Evolutionary conservation across 92 coral and sea anemone species (phyloP).

Genomic region (Muricea muricata): DNA sequence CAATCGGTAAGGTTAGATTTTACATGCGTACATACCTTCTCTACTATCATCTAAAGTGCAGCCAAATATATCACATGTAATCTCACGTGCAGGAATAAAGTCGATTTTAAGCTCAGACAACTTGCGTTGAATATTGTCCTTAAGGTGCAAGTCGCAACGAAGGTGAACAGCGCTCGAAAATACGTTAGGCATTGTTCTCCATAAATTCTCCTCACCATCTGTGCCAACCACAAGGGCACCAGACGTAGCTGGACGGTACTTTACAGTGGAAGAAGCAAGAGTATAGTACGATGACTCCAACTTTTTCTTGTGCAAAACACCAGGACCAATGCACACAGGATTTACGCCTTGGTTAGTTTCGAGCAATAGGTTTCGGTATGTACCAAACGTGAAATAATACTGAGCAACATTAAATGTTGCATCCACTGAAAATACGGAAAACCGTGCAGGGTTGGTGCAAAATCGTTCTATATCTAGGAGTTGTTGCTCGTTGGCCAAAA

Average conservation of each 20-base stretch:
- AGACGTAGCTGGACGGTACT: neutral
- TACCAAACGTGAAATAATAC: constrained; percentile 58
- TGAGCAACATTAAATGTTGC: constrained; percentile 58
- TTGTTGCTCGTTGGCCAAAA: constrained; percentile 42
- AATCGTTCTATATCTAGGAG: constrained; percentile 53
- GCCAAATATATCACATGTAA: constrained; percentile 52
- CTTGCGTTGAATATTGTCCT: constrained; percentile 59
- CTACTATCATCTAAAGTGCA: constrained; percentile 6
- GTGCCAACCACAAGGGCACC: constrained; percentile 24
- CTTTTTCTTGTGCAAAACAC: constrained; percentile 60
- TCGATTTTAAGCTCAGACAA: constrained; percentile 42
- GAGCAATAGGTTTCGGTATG: constrained; percentile 55
- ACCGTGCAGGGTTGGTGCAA: constrained; percentile 54
- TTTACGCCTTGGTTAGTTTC: constrained; percentile 46
- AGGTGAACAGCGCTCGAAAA: constrained; percentile 40
- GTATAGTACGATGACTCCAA: constrained; percentile 28
- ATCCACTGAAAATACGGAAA: constrained; percentile 56
- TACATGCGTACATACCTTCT: too few species aligned
- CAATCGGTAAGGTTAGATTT: too few species aligned
- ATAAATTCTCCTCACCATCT: constrained; percentile 20
- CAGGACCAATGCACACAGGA: constrained; percentile 62
- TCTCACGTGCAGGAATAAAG: too few species aligned
- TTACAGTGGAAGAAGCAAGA: constrained; percentile 5
- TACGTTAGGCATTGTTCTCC: neutral
- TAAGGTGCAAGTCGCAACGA: constrained; percentile 60